phyloP scores from a whole-genome alignment of 2,113 vertebrate species.

The Smithornis capensis region DNA sequence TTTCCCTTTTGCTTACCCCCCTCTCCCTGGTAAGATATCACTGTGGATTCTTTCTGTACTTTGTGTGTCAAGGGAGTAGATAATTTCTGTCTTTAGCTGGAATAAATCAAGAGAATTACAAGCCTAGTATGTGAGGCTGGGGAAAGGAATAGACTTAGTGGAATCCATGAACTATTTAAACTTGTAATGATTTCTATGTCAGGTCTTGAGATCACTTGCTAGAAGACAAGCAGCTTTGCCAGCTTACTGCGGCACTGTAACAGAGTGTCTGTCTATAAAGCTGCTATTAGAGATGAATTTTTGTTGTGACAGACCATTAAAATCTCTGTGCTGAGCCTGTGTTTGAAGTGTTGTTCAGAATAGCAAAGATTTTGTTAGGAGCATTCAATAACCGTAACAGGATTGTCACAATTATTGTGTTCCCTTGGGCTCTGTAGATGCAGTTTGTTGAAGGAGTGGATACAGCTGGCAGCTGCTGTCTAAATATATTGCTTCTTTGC shows the following conservation, averaged over 20 bases:
- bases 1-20: background rate
- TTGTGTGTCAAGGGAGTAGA: background rate
- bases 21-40: background rate
- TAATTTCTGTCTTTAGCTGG: background rate
- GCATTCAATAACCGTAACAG: background rate
- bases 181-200: background rate
- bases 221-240: background rate
- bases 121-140: background rate
- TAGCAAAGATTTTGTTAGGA: background rate
- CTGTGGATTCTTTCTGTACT: background rate
- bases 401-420: background rate
- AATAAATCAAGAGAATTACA: background rate
- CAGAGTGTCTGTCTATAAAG: background rate
- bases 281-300: background rate
- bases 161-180: background rate
- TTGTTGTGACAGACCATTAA: background rate
- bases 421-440: background rate
- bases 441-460: background rate
- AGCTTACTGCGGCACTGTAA: background rate
- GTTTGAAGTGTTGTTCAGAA: background rate
- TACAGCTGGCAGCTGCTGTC: background rate
- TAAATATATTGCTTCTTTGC: background rate
- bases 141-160: background rate
- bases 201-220: background rate
- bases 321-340: background rate